Evolutionary conservation across 2,113 vertebrate genomes (phyloP).

Genomic region (Brachirus orientalis): DNA sequence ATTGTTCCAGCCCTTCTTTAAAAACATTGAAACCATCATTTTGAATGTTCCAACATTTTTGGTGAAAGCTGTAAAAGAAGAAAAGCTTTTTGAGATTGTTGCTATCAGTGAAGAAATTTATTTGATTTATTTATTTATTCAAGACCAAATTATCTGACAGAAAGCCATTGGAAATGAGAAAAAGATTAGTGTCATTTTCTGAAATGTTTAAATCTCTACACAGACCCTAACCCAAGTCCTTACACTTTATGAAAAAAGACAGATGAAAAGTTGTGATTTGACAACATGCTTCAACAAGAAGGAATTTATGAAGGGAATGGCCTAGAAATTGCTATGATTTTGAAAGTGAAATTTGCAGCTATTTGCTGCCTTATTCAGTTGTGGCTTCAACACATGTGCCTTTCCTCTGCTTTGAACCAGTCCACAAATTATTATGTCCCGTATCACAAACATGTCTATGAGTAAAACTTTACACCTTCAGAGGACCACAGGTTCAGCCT

Average conservation of each 20-base stretch:
- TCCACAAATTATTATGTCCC: neutral
- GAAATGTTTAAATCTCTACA: constrained; percentile 20
- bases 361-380: constrained; percentile 28
- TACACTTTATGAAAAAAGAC: constrained; percentile 28
- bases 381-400: constrained; percentile 7
- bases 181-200: no score
- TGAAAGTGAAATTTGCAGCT: constrained; percentile 52
- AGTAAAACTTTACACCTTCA: constrained; percentile 13
- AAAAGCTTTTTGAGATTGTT: constrained; percentile 6
- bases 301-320: constrained; percentile 41
- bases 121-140: neutral
- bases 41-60: constrained; percentile 17
- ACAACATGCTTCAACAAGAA: constrained; percentile 67
- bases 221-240: constrained; percentile 19
- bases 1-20: neutral
- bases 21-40: constrained; percentile 20
- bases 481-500: constrained; percentile 5
- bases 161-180: constrained; percentile 28
- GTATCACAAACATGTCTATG: neutral
- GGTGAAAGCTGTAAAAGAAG: constrained; percentile 24
- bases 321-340: constrained; percentile 59
- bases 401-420: constrained; percentile 8
- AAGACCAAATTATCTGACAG: constrained; percentile 7
- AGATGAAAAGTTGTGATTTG: constrained; percentile 31
- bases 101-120: constrained; percentile 2